phyloP scores from a whole-genome alignment of 2,797 vertebrate species.

The Macroramphosus scolopax region DNA sequence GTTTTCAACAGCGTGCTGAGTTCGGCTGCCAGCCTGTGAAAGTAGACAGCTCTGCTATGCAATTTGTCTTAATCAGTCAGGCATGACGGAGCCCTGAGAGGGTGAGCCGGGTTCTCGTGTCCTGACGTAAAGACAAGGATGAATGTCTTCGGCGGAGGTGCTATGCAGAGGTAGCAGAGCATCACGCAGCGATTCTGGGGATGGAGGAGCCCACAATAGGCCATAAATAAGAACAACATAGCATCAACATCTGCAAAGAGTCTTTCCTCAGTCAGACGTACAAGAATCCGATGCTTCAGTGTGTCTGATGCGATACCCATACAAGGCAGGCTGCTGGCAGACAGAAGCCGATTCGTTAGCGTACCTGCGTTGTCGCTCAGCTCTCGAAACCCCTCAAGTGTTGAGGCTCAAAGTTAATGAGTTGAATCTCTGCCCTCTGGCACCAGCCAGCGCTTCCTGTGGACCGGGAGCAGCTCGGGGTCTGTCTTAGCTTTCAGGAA shows the following conservation, averaged over 20 bases:
- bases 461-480: conserved; percentile 36
- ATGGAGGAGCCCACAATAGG: too few relatives aligned
- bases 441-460: conserved; percentile 29
- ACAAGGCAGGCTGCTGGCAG: conserved; percentile 30
- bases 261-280: too few relatives aligned
- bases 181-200: too few relatives aligned
- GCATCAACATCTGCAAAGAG: too few relatives aligned
- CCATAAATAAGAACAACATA: too few relatives aligned
- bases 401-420: conserved; percentile 52
- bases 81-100: conserved; percentile 23
- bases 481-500: conserved; percentile 8
- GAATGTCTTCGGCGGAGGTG: too few relatives aligned
- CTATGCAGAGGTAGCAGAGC: too few relatives aligned
- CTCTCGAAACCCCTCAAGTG: conserved; percentile 29
- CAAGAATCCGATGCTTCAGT: too few relatives aligned
- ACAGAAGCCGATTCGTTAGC: conserved; percentile 28
- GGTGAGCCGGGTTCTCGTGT: too few relatives aligned
- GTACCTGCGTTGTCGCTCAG: conserved; percentile 24
- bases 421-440: conserved; percentile 39
- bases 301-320: conserved; percentile 1
- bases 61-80: conserved; percentile 34
- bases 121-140: too few relatives aligned
- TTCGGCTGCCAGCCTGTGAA: conserved; percentile 41
- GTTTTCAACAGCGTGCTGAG: conserved; percentile 34
- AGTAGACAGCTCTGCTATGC: conserved; percentile 26